phyloP scores from a whole-genome alignment of 2,888 invertebrate species.

The Idaea straminata region DNA sequence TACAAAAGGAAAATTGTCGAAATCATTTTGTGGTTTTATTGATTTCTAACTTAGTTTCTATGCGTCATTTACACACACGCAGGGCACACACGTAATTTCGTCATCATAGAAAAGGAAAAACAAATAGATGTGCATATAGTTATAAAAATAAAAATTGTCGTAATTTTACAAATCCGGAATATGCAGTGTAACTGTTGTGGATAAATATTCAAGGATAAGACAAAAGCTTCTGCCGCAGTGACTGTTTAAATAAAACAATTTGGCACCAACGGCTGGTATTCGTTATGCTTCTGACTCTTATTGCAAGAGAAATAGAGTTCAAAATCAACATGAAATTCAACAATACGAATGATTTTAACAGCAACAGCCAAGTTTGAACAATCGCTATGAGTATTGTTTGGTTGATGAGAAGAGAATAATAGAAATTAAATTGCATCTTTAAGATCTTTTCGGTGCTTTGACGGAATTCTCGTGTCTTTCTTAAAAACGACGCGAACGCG shows the following conservation, averaged over 20 bases:
- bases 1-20: constrained; percentile 12
- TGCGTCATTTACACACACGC: too few species aligned
- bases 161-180: constrained; percentile 21
- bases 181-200: constrained; percentile 11
- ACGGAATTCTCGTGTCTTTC: neutral
- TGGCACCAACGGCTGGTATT: constrained; percentile 11
- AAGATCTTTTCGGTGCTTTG: neutral
- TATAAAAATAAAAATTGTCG: constrained; percentile 14
- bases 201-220: constrained; percentile 18
- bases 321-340: constrained; percentile 20
- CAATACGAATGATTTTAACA: constrained; percentile 4
- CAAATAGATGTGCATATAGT: constrained; percentile 4
- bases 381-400: constrained; percentile 9
- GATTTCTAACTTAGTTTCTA: too few species aligned
- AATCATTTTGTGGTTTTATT: too few species aligned
- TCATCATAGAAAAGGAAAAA: neutral
- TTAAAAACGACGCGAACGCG: too few species aligned
- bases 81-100: too few species aligned
- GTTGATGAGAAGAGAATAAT: neutral
- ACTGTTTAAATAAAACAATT: constrained; percentile 15
- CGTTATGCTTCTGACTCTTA: constrained; percentile 11
- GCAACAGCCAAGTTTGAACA: constrained; percentile 10
- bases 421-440: neutral
- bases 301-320: constrained; percentile 11
- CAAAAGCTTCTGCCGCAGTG: constrained; percentile 8